phyloP scores from a whole-genome alignment of 2,113 vertebrate species.

The Physeter macrocephalus region DNA sequence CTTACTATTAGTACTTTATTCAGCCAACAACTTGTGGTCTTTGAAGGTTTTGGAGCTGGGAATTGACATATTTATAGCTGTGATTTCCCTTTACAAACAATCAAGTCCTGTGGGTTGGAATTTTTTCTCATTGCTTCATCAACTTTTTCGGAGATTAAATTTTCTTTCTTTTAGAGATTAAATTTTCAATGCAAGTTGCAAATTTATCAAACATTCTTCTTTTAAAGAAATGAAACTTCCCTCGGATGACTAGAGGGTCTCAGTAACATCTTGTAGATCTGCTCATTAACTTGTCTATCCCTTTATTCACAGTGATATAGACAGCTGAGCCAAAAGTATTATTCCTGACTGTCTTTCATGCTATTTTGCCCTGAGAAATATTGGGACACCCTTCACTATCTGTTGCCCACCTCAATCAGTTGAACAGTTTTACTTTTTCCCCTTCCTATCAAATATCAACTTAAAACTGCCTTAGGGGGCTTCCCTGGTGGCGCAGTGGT shows the following conservation, averaged over 20 bases:
- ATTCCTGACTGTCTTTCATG: neutral
- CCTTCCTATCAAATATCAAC: neutral
- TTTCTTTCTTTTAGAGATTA: neutral
- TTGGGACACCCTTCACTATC: neutral
- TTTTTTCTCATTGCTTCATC: conserved; percentile 19
- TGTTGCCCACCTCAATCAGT: neutral
- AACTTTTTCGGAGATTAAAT: neutral
- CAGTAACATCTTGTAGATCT: neutral
- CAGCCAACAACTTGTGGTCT: conserved; percentile 4
- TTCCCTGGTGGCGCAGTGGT: too few relatives aligned
- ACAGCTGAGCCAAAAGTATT: neutral
- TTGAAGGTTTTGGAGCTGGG: neutral
- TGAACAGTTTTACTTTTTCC: neutral
- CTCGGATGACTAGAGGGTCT: neutral
- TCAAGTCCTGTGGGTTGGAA: neutral
- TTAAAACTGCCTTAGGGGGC: neutral
- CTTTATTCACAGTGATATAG: neutral
- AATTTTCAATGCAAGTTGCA: conserved; percentile 1
- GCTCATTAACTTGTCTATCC: neutral
- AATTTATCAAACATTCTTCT: neutral
- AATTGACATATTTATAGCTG: conserved; percentile 12
- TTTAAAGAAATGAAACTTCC: neutral
- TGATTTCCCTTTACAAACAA: conserved; percentile 31
- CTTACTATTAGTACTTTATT: neutral
- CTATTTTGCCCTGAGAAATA: neutral